A percentile compares a stretch with the other conserved stretches of the same genome.
Evolutionary conservation across 2,888 invertebrate genomes (phyloP).

Genomic region (Amphipyra tragopoginis): DNA sequence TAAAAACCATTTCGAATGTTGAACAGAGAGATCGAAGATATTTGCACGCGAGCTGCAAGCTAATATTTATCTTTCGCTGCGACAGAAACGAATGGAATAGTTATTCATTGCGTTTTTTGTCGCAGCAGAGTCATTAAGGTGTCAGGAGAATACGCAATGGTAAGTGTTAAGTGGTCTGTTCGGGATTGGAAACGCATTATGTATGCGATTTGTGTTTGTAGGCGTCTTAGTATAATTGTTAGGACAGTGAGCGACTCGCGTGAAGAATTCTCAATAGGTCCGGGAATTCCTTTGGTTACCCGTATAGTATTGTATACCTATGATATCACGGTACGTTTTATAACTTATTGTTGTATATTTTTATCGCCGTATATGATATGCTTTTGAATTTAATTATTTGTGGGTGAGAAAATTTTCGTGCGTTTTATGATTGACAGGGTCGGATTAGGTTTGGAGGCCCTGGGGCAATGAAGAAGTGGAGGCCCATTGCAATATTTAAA

Average conservation of each 20-base stretch:
- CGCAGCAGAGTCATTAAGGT: slow-evolving; percentile 26
- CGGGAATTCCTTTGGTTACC: slow-evolving; percentile 52
- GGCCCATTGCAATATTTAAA: too few species aligned
- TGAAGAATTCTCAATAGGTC: slow-evolving; percentile 61
- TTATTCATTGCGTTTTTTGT: slow-evolving; percentile 54
- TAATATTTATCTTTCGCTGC: slow-evolving; percentile 46
- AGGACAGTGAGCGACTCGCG: slow-evolving; percentile 56
- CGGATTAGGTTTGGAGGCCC: too few species aligned
- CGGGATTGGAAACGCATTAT: slow-evolving; percentile 44
- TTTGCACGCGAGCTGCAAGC: slow-evolving; percentile 72
- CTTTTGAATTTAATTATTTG: slow-evolving; percentile 13
- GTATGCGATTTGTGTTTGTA: slow-evolving; percentile 57
- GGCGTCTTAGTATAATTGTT: slow-evolving; percentile 70
- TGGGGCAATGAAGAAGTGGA: too few species aligned
- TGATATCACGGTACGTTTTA: slow-evolving; percentile 52
- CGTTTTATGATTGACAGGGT: too few species aligned
- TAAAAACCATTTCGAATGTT: slow-evolving; percentile 45
- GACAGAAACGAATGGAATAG: slow-evolving; percentile 29
- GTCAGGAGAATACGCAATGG: slow-evolving; percentile 50
- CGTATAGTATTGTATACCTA: slow-evolving; percentile 45
- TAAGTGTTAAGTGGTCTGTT: slow-evolving; percentile 27
- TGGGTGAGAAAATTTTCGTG: slow-evolving; percentile 5
- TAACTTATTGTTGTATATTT: slow-evolving; percentile 46
- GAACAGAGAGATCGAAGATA: slow-evolving; percentile 70
- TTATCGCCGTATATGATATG: slow-evolving; percentile 10